These are phyloP conservation scores for Chaitophorus viminalis DNA, from an alignment of 2,888 invertebrate genomes.

Conservation along the genomic window DNA sequence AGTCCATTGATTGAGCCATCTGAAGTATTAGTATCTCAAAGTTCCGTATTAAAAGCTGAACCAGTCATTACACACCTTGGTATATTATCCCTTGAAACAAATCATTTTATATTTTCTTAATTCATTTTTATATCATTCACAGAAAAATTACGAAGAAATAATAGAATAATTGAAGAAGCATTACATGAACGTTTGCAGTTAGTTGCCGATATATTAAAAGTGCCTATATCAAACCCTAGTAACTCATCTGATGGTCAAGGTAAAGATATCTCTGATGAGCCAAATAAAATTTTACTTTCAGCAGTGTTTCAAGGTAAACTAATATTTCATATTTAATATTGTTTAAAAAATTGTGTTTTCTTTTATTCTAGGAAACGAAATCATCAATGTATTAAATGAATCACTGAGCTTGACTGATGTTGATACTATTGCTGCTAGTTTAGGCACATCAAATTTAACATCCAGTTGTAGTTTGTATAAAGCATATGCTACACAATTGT, in stretches of 20 bases:
- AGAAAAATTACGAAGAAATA: slow-evolving; percentile 81
- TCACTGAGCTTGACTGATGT: slow-evolving; percentile 43
- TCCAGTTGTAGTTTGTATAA: slow-evolving; percentile 48
- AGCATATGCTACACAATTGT: slow-evolving; percentile 46
- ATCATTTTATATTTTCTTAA: neutral
- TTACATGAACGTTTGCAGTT: slow-evolving; percentile 79
- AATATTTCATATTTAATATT: neutral
- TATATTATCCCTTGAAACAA: slow-evolving; percentile 66
- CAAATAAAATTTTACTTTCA: slow-evolving; percentile 49
- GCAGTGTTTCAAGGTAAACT: slow-evolving; percentile 48
- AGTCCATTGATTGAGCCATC: slow-evolving; percentile 76
- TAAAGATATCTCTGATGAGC: slow-evolving; percentile 14
- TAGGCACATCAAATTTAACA: slow-evolving; percentile 42
- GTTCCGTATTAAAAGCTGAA: slow-evolving; percentile 80
- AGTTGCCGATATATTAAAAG: slow-evolving; percentile 80
- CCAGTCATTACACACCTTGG: slow-evolving; percentile 82
- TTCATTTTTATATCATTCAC: neutral
- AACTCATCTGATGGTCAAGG: neutral
- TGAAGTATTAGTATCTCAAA: slow-evolving; percentile 79
- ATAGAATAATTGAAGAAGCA: slow-evolving; percentile 76
- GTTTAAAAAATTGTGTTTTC: neutral
- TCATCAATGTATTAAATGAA: slow-evolving; percentile 51
- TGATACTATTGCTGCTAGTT: slow-evolving; percentile 34
- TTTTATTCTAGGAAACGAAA: slow-evolving; percentile 41
- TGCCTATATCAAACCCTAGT: slow-evolving; percentile 69